Percentiles rank a stretch among this genome's conserved stretches.
Conservation (phyloP, 2,113 vertebrate genomes). For the Bos indicus region DNA sequence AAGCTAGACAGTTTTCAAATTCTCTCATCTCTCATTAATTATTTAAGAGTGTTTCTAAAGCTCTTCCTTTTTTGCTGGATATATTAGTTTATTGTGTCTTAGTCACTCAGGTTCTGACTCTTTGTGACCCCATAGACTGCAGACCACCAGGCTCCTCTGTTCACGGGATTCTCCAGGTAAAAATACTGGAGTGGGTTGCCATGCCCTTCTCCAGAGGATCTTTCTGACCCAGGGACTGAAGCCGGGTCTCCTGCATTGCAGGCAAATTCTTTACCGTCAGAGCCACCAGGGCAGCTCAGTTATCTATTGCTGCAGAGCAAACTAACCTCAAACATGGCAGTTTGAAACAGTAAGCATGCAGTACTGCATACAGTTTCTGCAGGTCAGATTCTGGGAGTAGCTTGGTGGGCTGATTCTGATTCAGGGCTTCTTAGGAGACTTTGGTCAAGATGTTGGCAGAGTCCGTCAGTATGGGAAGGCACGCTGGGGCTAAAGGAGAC, state of each 20-base stretch:
- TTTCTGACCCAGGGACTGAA: background rate
- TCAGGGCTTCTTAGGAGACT: background rate
- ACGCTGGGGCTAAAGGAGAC: no score
- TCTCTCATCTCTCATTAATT: background rate
- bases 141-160: background rate
- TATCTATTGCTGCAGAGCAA: background rate
- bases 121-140: background rate
- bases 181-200: background rate
- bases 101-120: background rate
- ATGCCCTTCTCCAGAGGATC: background rate
- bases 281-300: background rate
- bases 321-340: background rate
- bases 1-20: background rate
- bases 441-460: accelerated
- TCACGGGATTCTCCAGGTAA: background rate
- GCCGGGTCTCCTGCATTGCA: background rate
- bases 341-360: background rate
- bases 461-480: background rate
- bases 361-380: background rate
- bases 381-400: background rate
- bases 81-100: background rate
- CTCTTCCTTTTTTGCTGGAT: background rate
- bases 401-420: background rate
- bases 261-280: background rate
- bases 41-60: background rate